These are phyloP conservation scores for Festucalex cinctus DNA, from an alignment of 2,113 vertebrate species.

Conservation along the genomic window DNA sequence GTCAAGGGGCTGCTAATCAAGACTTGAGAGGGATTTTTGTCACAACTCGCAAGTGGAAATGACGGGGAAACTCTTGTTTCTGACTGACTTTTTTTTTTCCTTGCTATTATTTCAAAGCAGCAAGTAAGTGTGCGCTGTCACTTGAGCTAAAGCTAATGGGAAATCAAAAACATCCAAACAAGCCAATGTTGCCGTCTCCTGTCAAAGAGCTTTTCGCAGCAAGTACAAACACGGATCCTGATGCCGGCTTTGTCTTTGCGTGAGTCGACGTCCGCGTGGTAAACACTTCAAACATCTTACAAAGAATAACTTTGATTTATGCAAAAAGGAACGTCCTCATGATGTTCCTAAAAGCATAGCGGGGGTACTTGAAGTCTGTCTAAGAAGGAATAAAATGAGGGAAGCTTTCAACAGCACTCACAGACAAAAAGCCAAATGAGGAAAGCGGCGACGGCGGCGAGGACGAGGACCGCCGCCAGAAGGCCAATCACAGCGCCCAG, in stretches of 20 bases:
- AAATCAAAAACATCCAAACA: slow-evolving; percentile 56
- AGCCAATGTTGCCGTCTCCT: slow-evolving; percentile 28
- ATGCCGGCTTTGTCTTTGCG: slow-evolving; percentile 26
- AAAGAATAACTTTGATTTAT: slow-evolving; percentile 11
- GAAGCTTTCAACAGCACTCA: slow-evolving; percentile 36
- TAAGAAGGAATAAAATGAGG: background rate
- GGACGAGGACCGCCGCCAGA: slow-evolving; percentile 47
- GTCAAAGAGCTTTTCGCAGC: slow-evolving; percentile 47
- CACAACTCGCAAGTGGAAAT: slow-evolving; percentile 25
- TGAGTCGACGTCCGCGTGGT: slow-evolving; percentile 9
- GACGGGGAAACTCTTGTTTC: slow-evolving; percentile 29
- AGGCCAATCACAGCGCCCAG: slow-evolving; percentile 45
- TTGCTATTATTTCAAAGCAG: slow-evolving; percentile 51
- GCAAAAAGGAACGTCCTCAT: slow-evolving; percentile 2
- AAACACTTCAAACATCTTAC: slow-evolving; percentile 25
- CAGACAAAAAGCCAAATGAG: slow-evolving; percentile 72
- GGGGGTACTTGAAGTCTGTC: background rate
- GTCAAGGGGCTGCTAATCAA: slow-evolving; percentile 48
- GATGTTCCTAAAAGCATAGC: slow-evolving; percentile 2
- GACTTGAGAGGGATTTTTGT: slow-evolving; percentile 49
- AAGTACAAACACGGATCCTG: slow-evolving; percentile 33
- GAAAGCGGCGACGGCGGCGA: slow-evolving; percentile 56
- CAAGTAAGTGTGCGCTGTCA: slow-evolving; percentile 41
- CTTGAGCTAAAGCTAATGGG: slow-evolving; percentile 43
- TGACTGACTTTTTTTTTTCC: slow-evolving; percentile 42